phyloP scores from a whole-genome alignment of 2,888 invertebrate genomes.

The Synanthedon andrenaeformis region DNA sequence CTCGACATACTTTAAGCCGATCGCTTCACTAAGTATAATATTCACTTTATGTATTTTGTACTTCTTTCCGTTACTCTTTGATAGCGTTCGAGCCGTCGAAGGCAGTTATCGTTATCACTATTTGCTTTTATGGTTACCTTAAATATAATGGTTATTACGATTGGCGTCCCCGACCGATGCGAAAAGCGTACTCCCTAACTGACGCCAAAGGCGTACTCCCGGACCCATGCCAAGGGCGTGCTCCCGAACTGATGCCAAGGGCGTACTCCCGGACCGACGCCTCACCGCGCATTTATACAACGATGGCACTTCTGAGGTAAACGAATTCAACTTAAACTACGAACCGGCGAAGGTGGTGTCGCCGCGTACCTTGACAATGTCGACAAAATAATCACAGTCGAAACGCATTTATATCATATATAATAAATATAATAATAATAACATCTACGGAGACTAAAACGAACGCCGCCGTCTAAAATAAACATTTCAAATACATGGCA shows the following conservation, averaged over 20 bases:
- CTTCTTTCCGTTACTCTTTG: slow-evolving; percentile 27
- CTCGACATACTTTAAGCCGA: slow-evolving; percentile 45
- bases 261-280: background rate
- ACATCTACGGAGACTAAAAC: slow-evolving; percentile 19
- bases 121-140: background rate
- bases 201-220: background rate
- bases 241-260: slow-evolving; percentile 5
- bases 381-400: slow-evolving; percentile 48
- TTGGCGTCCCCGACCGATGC: slow-evolving; percentile 11
- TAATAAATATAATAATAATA: slow-evolving; percentile 14
- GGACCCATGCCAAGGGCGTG: slow-evolving; percentile 17
- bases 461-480: slow-evolving; percentile 5
- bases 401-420: background rate
- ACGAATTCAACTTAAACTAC: slow-evolving; percentile 48
- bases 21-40: slow-evolving; percentile 12
- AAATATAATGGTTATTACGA: background rate
- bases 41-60: slow-evolving; percentile 49
- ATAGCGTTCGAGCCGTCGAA: background rate
- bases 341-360: slow-evolving; percentile 12
- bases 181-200: slow-evolving; percentile 12
- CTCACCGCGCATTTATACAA: background rate
- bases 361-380: slow-evolving; percentile 39
- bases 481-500: slow-evolving; percentile 27
- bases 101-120: background rate
- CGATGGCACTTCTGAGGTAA: slow-evolving; percentile 62